Conservation (phyloP, 2,888 invertebrate genomes). For the Cantharis lateralis region DNA sequence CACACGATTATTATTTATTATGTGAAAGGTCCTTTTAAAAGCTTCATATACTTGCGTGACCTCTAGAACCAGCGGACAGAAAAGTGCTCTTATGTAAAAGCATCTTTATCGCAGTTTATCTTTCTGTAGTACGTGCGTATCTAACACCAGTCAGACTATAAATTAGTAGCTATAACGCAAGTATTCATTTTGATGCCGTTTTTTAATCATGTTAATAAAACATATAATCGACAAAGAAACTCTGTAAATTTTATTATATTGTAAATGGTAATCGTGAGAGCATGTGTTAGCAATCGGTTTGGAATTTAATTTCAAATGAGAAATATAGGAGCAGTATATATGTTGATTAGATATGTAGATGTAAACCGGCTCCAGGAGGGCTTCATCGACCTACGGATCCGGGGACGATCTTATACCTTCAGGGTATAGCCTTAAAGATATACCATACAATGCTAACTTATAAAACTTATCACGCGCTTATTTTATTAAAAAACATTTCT, state of each 20-base stretch:
- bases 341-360: conserved; percentile 37
- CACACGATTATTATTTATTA: conserved; percentile 47
- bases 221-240: conserved; percentile 42
- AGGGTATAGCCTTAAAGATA: conserved; percentile 29
- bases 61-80: conserved; percentile 38
- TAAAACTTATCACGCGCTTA: conserved; percentile 1
- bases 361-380: conserved; percentile 35
- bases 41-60: conserved; percentile 48
- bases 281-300: conserved; percentile 38
- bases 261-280: conserved; percentile 40
- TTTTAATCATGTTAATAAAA: conserved; percentile 42
- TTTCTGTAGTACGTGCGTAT: conserved; percentile 47
- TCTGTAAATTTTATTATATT: conserved; percentile 42
- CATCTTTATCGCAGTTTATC: conserved; percentile 47
- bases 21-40: conserved; percentile 47
- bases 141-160: conserved; percentile 47
- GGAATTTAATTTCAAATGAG: conserved; percentile 37
- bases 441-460: conserved; percentile 26
- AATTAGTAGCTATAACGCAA: conserved; percentile 41
- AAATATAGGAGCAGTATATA: conserved; percentile 34
- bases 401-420: conserved; percentile 32
- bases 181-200: conserved; percentile 41
- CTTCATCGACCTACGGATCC: conserved; percentile 25
- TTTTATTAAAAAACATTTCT: conserved; percentile 29
- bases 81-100: conserved; percentile 46